Conservation (phyloP, 2,797 vertebrate species). For the Apodemus agrarius region DNA sequence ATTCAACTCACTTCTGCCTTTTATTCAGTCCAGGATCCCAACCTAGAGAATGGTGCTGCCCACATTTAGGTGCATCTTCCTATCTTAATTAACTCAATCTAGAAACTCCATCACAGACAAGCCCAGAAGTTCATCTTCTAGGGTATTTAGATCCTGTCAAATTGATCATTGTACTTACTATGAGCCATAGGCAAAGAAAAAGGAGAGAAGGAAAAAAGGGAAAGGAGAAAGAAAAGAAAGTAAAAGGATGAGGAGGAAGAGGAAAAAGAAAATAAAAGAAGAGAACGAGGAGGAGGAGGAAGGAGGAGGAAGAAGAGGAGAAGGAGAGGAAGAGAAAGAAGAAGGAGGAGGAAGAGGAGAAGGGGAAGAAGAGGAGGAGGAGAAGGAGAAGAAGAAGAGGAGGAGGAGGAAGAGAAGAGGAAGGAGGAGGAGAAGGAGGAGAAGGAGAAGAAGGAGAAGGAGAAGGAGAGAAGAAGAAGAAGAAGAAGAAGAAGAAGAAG, state of each 20-base stretch:
- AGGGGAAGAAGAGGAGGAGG: rapidly evolving
- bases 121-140: not conserved
- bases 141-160: not conserved
- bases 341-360: no score
- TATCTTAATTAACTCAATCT: not conserved
- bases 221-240: not conserved
- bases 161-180: not conserved
- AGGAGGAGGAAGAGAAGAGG: rapidly evolving
- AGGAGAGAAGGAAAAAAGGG: not conserved
- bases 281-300: not conserved
- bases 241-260: not conserved
- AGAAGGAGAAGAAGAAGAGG: not conserved
- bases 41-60: no score
- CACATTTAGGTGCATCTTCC: not conserved
- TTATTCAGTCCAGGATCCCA: not conserved
- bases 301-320: not conserved
- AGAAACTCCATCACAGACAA: not conserved
- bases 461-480: no score
- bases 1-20: not conserved
- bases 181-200: not conserved
- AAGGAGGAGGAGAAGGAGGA: no score
- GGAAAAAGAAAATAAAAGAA: no score
- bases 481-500: no score
- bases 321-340: rapidly evolving
- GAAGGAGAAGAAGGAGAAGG: no score